Percentiles rank a stretch among this genome's conserved stretches.
phyloP scores from a whole-genome alignment of 2,888 invertebrate genomes.

The Automeris io region DNA sequence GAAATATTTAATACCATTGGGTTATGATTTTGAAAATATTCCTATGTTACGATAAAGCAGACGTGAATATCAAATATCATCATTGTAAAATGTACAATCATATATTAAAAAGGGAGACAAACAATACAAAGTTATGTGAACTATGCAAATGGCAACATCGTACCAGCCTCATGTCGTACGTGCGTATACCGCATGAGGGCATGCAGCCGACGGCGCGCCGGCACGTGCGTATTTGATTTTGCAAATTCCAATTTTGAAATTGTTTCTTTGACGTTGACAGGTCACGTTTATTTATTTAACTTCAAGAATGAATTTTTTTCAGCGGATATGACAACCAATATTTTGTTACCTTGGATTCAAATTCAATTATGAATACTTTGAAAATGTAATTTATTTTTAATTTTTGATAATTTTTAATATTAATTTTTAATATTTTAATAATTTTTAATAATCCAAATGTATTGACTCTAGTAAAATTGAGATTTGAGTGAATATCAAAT shows the following conservation, averaged over 20 bases:
- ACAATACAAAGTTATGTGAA: background rate
- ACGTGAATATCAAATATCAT: conserved; percentile 1
- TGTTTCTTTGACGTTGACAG: conserved; percentile 17
- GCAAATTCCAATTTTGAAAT: conserved; percentile 14
- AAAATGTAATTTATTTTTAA: too few relatives aligned
- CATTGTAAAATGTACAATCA: background rate
- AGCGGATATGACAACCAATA: too few relatives aligned
- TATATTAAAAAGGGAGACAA: background rate
- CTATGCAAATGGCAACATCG: conserved; percentile 6
- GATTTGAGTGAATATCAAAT: too few relatives aligned
- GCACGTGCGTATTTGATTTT: conserved; percentile 13
- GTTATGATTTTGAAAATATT: too few relatives aligned
- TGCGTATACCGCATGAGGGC: background rate
- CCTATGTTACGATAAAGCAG: background rate
- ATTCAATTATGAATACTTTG: too few relatives aligned
- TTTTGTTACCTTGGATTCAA: too few relatives aligned
- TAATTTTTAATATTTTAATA: too few relatives aligned
- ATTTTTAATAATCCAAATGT: too few relatives aligned
- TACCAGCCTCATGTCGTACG: background rate
- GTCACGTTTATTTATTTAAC: conserved; percentile 14
- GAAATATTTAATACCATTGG: too few relatives aligned
- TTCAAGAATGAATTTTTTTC: too few relatives aligned
- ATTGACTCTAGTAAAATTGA: too few relatives aligned
- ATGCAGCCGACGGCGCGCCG: conserved; percentile 2
- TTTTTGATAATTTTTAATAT: too few relatives aligned